Evolutionary conservation across 2,113 vertebrate genomes (phyloP).

Genomic region (Nycticebus coucang): DNA sequence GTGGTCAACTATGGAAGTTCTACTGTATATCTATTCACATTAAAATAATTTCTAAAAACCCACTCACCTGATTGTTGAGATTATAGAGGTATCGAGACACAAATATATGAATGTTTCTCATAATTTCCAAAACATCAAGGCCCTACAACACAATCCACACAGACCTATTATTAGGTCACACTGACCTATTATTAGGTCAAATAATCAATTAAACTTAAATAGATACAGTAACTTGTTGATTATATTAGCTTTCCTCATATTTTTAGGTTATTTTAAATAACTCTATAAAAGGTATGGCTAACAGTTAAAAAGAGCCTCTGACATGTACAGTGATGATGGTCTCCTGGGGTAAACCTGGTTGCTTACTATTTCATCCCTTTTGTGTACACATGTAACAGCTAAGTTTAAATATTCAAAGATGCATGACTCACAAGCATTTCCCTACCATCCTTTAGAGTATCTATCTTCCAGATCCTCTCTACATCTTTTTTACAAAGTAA

Average conservation of each 20-base stretch:
- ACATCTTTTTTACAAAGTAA: not conserved
- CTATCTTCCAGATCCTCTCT: not conserved
- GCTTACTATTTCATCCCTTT: not conserved
- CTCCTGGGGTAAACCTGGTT: not conserved
- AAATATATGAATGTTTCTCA: slow-evolving; percentile 99
- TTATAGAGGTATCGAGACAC: slow-evolving; percentile 99
- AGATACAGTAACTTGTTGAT: no score
- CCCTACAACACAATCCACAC: slow-evolving; percentile 87
- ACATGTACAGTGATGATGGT: not conserved
- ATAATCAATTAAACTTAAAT: no score
- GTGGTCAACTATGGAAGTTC: no score
- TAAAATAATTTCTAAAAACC: slow-evolving; percentile 26
- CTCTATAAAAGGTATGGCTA: not conserved
- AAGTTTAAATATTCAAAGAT: not conserved
- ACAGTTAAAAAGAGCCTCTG: not conserved
- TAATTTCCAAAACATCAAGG: slow-evolving; percentile 98
- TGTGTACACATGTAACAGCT: not conserved
- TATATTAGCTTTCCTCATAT: not conserved
- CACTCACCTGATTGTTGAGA: slow-evolving; percentile 97
- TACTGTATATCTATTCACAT: not conserved
- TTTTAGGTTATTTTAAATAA: slow-evolving; percentile 22
- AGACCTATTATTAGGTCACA: not conserved
- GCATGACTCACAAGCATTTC: not conserved
- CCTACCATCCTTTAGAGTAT: not conserved
- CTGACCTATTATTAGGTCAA: no score